Evolutionary conservation across 2,797 vertebrate species (phyloP).

Genomic region (Crax fasciolata): DNA sequence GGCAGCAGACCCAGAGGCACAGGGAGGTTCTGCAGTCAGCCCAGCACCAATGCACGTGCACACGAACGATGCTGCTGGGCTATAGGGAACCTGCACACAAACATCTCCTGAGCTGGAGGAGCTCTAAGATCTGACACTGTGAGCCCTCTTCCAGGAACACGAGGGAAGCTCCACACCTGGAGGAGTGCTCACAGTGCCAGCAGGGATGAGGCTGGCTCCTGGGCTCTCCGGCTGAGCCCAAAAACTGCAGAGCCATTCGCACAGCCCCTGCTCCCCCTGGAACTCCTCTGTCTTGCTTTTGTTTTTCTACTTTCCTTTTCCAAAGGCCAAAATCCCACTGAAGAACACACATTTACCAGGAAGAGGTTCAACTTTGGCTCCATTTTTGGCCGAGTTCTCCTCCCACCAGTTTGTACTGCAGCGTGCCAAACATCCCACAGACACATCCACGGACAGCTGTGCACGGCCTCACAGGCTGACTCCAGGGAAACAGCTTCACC

Average conservation of each 20-base stretch:
- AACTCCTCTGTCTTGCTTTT: not conserved
- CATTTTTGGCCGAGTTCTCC: not conserved
- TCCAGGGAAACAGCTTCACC: not conserved
- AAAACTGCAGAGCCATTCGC: fast-evolving
- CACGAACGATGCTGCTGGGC: not conserved
- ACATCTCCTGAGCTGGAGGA: not conserved
- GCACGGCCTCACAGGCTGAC: not conserved
- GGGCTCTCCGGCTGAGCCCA: not conserved
- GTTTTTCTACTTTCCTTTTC: not conserved
- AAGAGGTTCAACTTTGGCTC: not conserved
- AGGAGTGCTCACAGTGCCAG: fast-evolving
- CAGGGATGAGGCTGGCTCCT: not conserved
- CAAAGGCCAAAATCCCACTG: not conserved
- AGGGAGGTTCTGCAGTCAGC: not conserved
- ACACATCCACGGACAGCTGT: fast-evolving
- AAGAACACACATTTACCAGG: fast-evolving
- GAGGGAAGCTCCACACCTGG: not conserved
- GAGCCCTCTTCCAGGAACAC: not conserved
- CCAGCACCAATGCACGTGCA: fast-evolving
- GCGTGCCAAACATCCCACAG: fast-evolving
- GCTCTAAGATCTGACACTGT: fast-evolving
- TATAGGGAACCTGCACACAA: fast-evolving
- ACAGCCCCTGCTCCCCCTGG: not conserved
- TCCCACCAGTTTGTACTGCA: not conserved
- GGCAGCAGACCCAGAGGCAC: not conserved